Evolutionary conservation across 2,113 vertebrate genomes (phyloP).

Genomic region (Kryptolebias marmoratus): DNA sequence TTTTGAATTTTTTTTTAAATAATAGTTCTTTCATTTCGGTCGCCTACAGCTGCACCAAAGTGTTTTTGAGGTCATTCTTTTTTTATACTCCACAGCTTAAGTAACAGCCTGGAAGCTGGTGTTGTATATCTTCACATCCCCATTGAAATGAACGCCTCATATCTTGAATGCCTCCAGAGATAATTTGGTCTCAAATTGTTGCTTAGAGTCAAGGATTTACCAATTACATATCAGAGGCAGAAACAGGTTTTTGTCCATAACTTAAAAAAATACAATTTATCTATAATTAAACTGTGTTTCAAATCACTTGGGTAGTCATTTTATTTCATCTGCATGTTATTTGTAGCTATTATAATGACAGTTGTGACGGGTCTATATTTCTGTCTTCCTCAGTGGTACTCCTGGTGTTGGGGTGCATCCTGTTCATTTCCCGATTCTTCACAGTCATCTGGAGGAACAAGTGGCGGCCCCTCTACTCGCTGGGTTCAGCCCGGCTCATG

Average conservation of each 20-base stretch:
- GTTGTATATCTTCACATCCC: no score
- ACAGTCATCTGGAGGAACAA: conserved; percentile 67
- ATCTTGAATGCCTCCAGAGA: no score
- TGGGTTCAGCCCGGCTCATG: conserved; percentile 52
- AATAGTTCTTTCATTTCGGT: neutral
- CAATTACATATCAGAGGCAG: no score
- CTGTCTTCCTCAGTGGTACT: conserved; percentile 42
- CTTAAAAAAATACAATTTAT: no score
- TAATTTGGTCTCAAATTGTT: no score
- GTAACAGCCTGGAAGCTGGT: no score
- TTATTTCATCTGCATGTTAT: neutral
- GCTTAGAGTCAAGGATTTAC: no score
- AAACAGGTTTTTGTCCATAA: no score
- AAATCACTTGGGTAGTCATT: neutral
- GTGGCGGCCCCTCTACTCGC: conserved; percentile 55
- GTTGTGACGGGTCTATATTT: neutral
- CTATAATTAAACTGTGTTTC: no score
- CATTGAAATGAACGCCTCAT: no score
- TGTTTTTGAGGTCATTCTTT: neutral
- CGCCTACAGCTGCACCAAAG: neutral
- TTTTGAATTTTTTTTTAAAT: neutral
- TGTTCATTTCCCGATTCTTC: conserved; percentile 59
- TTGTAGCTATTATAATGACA: no score
- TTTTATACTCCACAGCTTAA: neutral
- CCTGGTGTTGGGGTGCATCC: conserved; percentile 57